Percentiles rank a stretch among this genome's conserved stretches.
Conservation (phyloP, 2,888 invertebrate genomes). For the Oscheius sp. region DNA sequence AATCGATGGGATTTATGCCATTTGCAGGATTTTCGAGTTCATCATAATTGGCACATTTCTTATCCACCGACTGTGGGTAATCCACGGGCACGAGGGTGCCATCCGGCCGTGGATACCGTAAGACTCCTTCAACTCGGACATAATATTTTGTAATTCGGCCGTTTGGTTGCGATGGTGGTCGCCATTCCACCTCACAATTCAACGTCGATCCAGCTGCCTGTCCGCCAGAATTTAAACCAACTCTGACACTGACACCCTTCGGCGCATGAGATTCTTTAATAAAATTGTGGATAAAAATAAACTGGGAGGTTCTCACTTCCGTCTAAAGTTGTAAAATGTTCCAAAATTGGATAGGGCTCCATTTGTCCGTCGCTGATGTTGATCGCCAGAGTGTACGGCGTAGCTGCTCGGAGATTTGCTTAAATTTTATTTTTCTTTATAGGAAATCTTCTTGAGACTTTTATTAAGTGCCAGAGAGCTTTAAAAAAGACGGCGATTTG, state of each 20-base stretch:
- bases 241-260: constrained; percentile 62
- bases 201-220: constrained; percentile 46
- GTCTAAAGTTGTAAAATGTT: constrained; percentile 67
- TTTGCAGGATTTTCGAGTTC: constrained; percentile 44
- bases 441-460: background rate
- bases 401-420: constrained; percentile 55
- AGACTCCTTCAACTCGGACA: constrained; percentile 61
- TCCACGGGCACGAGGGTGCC: constrained; percentile 52
- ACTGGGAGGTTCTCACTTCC: too few species aligned
- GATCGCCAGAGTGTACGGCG: constrained; percentile 69
- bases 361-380: constrained; percentile 64
- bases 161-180: constrained; percentile 60
- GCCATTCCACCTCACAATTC: constrained; percentile 71
- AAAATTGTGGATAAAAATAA: background rate
- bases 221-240: constrained; percentile 50
- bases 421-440: background rate
- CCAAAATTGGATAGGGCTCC: constrained; percentile 64
- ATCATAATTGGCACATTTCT: constrained; percentile 67
- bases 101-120: constrained; percentile 55
- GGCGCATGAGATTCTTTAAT: constrained; percentile 66
- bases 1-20: constrained; percentile 60
- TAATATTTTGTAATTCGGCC: constrained; percentile 67
- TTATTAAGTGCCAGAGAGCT: too few species aligned
- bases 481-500: background rate
- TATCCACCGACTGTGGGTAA: constrained; percentile 56